Percentiles rank a stretch among this genome's conserved stretches.
phyloP scores from a whole-genome alignment of 2,888 invertebrate species.

The Boloria euphrosyne region DNA sequence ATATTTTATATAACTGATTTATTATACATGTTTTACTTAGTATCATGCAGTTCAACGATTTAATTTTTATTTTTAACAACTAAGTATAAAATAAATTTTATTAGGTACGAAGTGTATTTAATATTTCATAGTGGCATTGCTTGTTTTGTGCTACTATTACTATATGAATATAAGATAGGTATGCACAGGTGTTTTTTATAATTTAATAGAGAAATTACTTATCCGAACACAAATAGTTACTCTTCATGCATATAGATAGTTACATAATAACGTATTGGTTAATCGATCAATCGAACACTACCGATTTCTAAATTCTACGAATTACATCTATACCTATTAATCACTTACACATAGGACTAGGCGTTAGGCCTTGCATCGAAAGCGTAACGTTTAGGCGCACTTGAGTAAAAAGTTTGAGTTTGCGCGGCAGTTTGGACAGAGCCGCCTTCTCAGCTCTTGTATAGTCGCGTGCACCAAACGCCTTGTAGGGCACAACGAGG shows the following conservation, averaged over 20 bases:
- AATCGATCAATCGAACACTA: too few relatives aligned
- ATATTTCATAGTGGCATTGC: too few relatives aligned
- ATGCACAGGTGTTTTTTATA: too few relatives aligned
- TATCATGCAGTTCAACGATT: slow-evolving; percentile 4
- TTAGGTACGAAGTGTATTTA: not conserved
- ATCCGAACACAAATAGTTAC: too few relatives aligned
- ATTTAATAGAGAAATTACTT: too few relatives aligned
- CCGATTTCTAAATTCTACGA: slow-evolving; percentile 1
- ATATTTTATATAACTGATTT: slow-evolving; percentile 16
- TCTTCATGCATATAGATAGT: too few relatives aligned
- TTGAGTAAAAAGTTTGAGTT: slow-evolving; percentile 86
- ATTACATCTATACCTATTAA: not conserved
- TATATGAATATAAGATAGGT: too few relatives aligned
- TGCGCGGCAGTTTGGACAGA: slow-evolving; percentile 84
- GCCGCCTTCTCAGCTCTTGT: slow-evolving; percentile 87
- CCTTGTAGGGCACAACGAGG: slow-evolving; percentile 89
- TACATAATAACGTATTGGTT: too few relatives aligned
- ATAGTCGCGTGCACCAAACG: slow-evolving; percentile 88
- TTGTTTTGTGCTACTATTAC: not conserved
- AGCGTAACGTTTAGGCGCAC: slow-evolving; percentile 87
- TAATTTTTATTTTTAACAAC: not conserved
- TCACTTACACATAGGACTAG: slow-evolving; percentile 88
- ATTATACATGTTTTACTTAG: slow-evolving; percentile 3
- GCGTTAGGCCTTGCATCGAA: slow-evolving; percentile 87
- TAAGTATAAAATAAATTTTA: not conserved